Conservation (phyloP, 2,797 vertebrate genomes). For the Cygnus olor region DNA sequence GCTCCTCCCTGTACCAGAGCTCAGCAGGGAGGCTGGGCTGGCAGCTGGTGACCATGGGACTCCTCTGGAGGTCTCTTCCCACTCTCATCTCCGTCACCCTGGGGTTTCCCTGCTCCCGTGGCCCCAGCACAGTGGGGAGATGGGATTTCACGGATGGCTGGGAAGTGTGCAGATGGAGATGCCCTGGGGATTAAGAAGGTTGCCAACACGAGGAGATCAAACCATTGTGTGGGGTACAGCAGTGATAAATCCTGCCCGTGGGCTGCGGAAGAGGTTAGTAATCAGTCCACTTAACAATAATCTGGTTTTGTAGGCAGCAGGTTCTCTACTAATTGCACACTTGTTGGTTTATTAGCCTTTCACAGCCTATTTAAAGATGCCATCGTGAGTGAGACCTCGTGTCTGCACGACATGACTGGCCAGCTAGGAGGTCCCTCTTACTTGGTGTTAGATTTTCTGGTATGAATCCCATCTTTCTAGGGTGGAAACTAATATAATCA, state of each 20-base stretch:
- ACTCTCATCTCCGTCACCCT: neutral
- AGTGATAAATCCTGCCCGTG: neutral
- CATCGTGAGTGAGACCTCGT: neutral
- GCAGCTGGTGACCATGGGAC: accelerated
- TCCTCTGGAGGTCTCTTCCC: neutral
- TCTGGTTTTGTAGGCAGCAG: neutral
- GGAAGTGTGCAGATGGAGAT: neutral
- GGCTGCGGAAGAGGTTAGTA: neutral
- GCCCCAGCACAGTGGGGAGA: neutral
- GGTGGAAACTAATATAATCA: neutral
- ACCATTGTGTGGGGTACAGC: neutral
- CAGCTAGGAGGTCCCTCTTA: neutral
- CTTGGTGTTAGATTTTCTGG: neutral
- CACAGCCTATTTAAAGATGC: neutral
- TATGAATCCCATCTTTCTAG: neutral
- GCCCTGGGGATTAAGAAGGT: neutral
- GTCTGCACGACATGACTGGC: neutral
- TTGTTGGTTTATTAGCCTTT: neutral
- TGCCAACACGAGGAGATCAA: neutral
- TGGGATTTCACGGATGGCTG: neutral
- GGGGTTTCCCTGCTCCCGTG: neutral
- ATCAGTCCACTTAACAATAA: neutral
- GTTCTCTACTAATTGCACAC: neutral
- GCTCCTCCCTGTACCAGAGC: neutral
- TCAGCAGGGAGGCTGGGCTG: neutral